Evolutionary conservation across 2,113 vertebrate species (phyloP).

Genomic region (Crotalus tigris): DNA sequence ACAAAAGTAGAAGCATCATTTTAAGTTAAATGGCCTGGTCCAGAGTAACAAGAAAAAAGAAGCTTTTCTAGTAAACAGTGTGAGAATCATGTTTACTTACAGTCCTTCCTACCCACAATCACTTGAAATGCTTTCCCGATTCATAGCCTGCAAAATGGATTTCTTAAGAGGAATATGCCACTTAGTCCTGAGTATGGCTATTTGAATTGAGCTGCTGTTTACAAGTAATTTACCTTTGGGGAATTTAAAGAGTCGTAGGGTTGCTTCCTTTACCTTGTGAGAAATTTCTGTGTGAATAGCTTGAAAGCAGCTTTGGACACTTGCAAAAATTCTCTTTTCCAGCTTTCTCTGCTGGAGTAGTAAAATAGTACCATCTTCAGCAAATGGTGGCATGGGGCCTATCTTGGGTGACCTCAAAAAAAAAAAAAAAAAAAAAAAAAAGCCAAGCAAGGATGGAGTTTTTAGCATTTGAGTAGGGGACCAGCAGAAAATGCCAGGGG

Average conservation of each 20-base stretch:
- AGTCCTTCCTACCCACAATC: neutral
- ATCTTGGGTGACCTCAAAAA: neutral
- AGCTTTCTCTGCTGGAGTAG: neutral
- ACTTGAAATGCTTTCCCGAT: neutral
- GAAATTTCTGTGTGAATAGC: neutral
- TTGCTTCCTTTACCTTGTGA: neutral
- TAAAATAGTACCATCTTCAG: neutral
- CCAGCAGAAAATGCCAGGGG: neutral
- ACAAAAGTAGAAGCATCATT: neutral
- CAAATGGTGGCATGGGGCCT: neutral
- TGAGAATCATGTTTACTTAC: neutral
- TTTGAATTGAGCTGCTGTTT: neutral
- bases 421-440: too few relatives aligned
- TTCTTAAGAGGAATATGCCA: neutral
- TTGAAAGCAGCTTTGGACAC: neutral
- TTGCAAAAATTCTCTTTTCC: neutral
- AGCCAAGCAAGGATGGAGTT: neutral
- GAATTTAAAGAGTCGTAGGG: neutral
- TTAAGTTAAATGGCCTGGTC: neutral
- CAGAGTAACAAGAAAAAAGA: neutral
- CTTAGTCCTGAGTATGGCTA: too few relatives aligned
- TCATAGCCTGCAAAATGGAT: neutral
- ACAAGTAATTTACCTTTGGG: neutral
- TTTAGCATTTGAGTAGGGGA: neutral
- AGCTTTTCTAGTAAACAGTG: neutral